A percentile compares a stretch with the other conserved stretches of the same genome.
Conservation (phyloP, 1,140 invertebrate genomes). For the Liolophura sinensis region DNA sequence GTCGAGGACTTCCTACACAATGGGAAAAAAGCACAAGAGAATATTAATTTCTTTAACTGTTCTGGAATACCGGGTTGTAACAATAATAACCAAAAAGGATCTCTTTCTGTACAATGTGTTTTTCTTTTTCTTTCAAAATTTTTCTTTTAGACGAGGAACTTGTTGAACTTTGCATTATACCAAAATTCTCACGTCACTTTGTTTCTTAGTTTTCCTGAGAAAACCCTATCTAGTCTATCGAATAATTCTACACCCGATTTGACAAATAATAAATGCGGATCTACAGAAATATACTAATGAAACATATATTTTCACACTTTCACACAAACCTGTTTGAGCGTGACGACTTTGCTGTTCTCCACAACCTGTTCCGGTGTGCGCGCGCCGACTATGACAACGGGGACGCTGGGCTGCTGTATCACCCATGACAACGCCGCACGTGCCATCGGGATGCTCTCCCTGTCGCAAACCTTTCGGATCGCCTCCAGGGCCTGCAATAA, state of each 20-base stretch:
- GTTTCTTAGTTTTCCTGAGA: background rate
- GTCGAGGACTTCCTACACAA: slow-evolving; percentile 42
- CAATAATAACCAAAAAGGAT: too few relatives aligned
- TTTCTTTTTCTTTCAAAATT: too few relatives aligned
- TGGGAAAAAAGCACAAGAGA: background rate
- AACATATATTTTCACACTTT: background rate
- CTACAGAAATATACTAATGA: background rate
- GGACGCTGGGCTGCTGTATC: slow-evolving; percentile 39
- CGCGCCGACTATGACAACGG: slow-evolving; percentile 49
- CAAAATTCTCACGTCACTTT: background rate
- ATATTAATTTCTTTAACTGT: background rate
- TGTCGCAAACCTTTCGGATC: slow-evolving; percentile 43
- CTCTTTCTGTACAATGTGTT: too few relatives aligned
- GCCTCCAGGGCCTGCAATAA: slow-evolving; percentile 39
- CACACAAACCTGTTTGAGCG: slow-evolving; percentile 45
- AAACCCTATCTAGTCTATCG: background rate
- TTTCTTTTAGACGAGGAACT: too few relatives aligned
- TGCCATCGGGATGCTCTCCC: slow-evolving; percentile 39
- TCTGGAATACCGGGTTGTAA: background rate
- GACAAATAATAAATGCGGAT: background rate
- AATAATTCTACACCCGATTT: background rate
- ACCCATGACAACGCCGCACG: slow-evolving; percentile 49
- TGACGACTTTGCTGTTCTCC: slow-evolving; percentile 41
- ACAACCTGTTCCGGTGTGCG: slow-evolving; percentile 49
- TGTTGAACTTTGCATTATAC: background rate